A percentile compares a stretch with the other conserved stretches of the same genome.
Evolutionary conservation across 2,888 invertebrate genomes (phyloP).

Genomic region (Mesopsocus fuscifrons): DNA sequence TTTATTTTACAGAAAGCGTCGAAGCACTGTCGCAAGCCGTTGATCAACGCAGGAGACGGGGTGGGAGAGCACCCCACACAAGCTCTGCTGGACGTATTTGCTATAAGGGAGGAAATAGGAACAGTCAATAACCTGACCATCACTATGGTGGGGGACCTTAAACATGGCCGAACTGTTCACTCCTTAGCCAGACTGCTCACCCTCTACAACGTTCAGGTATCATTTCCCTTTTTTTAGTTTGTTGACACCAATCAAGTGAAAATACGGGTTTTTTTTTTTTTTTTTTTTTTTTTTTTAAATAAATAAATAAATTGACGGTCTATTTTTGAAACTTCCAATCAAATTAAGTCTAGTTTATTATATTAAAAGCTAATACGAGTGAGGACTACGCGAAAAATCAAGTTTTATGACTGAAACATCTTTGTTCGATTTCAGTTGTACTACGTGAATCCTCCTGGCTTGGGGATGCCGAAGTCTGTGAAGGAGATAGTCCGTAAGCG

Average conservation of each 20-base stretch:
- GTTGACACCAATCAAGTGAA: background rate
- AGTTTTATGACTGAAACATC: too few species aligned
- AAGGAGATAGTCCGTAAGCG: constrained; percentile 56
- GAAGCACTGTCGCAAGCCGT: constrained; percentile 61
- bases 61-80: constrained; percentile 95
- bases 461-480: constrained; percentile 84
- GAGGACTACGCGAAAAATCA: too few species aligned
- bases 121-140: constrained; percentile 95
- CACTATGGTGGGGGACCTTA: constrained; percentile 95
- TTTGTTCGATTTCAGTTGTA: too few species aligned
- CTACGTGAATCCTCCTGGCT: constrained; percentile 71
- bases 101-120: constrained; percentile 96
- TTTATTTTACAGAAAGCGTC: constrained; percentile 49
- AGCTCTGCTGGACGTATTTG: constrained; percentile 91
- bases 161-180: constrained; percentile 95
- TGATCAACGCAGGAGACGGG: constrained; percentile 98
- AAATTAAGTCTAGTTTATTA: too few species aligned
- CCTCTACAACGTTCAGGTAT: constrained; percentile 85
- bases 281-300: background rate
- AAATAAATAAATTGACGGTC: too few species aligned
- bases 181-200: constrained; percentile 86
- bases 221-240: too few species aligned
- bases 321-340: too few species aligned
- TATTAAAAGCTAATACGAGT: too few species aligned
- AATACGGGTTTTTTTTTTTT: background rate